These are phyloP conservation scores for Polylopha cassiicola DNA, from an alignment of 2,888 invertebrate genomes.

Conservation along the genomic window DNA sequence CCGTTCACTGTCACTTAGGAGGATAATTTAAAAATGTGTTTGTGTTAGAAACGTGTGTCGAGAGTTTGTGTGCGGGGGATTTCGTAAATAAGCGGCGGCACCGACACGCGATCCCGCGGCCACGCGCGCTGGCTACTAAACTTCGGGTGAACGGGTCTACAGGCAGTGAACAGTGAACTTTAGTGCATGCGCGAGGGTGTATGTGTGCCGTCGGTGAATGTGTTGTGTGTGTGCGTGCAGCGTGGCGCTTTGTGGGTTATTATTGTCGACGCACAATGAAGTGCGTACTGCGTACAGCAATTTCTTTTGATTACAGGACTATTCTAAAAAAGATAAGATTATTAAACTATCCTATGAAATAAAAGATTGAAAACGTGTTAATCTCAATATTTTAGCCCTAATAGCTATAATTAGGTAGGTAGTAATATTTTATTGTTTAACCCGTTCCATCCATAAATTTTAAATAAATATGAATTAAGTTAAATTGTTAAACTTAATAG, in stretches of 20 bases:
- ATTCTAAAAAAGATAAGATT: too few species aligned
- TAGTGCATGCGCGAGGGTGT: conserved; percentile 46
- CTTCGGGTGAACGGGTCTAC: conserved; percentile 48
- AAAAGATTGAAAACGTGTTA: too few species aligned
- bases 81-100: conserved; percentile 48
- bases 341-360: too few species aligned
- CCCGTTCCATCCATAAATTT: too few species aligned
- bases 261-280: conserved; percentile 61
- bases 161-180: conserved; percentile 39
- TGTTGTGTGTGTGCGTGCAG: conserved; percentile 30
- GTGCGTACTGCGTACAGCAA: conserved; percentile 41
- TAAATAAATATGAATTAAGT: too few species aligned
- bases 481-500: too few species aligned
- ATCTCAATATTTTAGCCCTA: too few species aligned
- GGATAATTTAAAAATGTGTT: conserved; percentile 31
- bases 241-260: conserved; percentile 58
- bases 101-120: conserved; percentile 52
- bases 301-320: conserved; percentile 48
- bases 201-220: conserved; percentile 37
- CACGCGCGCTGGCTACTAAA: conserved; percentile 61
- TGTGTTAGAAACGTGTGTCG: conserved; percentile 36
- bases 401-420: too few species aligned
- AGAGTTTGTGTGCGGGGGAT: conserved; percentile 42
- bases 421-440: too few species aligned
- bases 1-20: conserved; percentile 33